Base-by-base conservation (phyloP, 35 echinoderm and acorn worm species). In the Chiridota heheva region DNA sequence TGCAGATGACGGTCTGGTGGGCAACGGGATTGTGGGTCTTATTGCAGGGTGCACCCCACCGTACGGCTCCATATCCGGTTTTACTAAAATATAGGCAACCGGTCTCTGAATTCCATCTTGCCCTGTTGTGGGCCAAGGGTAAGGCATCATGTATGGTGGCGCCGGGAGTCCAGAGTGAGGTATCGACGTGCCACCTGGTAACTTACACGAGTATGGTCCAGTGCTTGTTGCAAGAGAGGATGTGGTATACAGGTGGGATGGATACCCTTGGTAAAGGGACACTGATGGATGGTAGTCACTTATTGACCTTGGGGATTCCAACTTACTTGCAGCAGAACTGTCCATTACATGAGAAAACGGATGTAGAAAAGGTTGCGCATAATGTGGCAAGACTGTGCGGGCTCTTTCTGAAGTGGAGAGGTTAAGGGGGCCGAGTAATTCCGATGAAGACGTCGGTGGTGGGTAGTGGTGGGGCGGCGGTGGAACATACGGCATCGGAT, bases 71-170 rank as follows among this genome's bases (percentile, higher is more conserved):
- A 96, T 96, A 43, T 98, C 95, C 5, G 95, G 95, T 76, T 92
- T 98, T 0, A 98, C 95, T 16, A 98, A 56, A 40, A 97, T 91
- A 60, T 91, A 97, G 25, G 94, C 94, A n/a, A 97, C 94, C 12
- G 94, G 94, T 55, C 95, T 80, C 46, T 91, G 89, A 29, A 98
- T 82, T 67, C 60, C 71, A 29, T 91, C 89, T 26, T 84, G 80
- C 8, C 76, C 74, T 40, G 73, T 31, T 12, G 84, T 66, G 7
- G 89, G 85, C 95, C 95, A 98, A 2, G 82, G 82, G 81, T 91
- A 98, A 6, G 95, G 95, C 84, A 98, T 92, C 86, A 98, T 92
- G 69, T 98, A 98, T 60, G 68, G 83, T 61, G 91, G 95, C 30
- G 80, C 74, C 30, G 86, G 80, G 32, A 81, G 53, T 34, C 81